These are phyloP conservation scores for Phalloptychus januarius DNA, from an alignment of 2,797 vertebrate genomes.

Conservation along the genomic window DNA sequence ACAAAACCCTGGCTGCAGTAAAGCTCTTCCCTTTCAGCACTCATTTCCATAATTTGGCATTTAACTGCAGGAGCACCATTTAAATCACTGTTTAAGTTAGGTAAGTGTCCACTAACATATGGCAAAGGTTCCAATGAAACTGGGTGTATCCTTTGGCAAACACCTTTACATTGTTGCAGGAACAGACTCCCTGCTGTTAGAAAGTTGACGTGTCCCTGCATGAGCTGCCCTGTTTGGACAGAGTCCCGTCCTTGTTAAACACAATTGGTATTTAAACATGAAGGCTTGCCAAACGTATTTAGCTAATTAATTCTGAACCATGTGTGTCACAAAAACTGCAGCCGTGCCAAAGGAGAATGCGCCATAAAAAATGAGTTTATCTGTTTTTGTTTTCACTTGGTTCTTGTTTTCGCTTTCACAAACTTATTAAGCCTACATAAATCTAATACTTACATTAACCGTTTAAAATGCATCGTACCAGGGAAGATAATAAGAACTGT, in stretches of 20 bases:
- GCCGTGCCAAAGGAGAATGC: neutral
- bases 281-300: conserved; percentile 2
- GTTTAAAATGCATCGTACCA: neutral
- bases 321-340: conserved; percentile 3
- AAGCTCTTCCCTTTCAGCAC: neutral
- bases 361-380: conserved; percentile 4
- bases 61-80: neutral
- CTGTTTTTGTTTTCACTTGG: conserved; percentile 3
- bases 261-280: conserved; percentile 25
- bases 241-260: conserved; percentile 38
- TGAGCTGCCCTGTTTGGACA: conserved; percentile 18
- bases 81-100: conserved; percentile 16
- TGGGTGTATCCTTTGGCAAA: conserved; percentile 14
- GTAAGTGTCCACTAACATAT: conserved; percentile 23
- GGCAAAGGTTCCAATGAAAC: conserved; percentile 14
- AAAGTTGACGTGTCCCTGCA: conserved; percentile 29
- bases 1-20: neutral
- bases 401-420: neutral
- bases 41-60: neutral
- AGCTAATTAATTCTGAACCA: conserved; percentile 1
- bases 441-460: neutral
- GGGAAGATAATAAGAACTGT: conserved; percentile 6
- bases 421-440: neutral
- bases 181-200: conserved; percentile 27
- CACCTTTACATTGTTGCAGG: conserved; percentile 30